These are phyloP conservation scores for Gambusia affinis DNA, from an alignment of 2,113 vertebrate species.

Conservation along the genomic window DNA sequence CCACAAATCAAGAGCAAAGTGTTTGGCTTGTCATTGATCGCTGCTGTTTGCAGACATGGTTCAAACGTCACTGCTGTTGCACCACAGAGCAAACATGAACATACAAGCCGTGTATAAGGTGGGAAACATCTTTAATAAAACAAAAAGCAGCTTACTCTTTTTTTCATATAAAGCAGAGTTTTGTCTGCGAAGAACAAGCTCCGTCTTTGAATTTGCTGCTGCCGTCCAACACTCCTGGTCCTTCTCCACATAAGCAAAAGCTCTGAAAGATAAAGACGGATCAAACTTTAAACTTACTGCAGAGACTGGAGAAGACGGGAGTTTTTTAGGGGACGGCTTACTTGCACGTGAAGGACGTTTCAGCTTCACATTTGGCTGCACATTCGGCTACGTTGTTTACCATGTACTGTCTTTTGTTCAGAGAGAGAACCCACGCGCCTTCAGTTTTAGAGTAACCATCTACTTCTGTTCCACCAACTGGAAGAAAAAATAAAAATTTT, in stretches of 20 bases:
- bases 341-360: constrained; percentile 77
- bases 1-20: neutral
- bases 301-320: neutral
- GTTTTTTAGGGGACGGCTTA: constrained; percentile 15
- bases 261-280: constrained; percentile 47
- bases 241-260: constrained; percentile 78
- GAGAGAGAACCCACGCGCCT: constrained; percentile 75
- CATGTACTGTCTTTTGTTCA: constrained; percentile 48
- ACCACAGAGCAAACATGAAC: constrained; percentile 29
- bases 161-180: constrained; percentile 75
- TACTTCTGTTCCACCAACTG: constrained; percentile 55
- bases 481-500: neutral
- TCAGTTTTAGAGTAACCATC: constrained; percentile 74
- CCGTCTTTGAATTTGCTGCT: constrained; percentile 75
- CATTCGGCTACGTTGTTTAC: constrained; percentile 58
- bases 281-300: neutral
- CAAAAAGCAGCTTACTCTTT: constrained; percentile 49
- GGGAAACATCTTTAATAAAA: neutral
- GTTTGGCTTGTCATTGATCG: constrained; percentile 21
- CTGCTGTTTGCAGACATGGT: constrained; percentile 42
- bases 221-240: constrained; percentile 77
- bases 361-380: constrained; percentile 70
- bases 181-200: constrained; percentile 57
- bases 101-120: neutral
- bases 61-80: constrained; percentile 21